A percentile compares a stretch with the other conserved stretches of the same genome.
These are phyloP conservation scores for Parasteatoda lunata DNA, from an alignment of 2,888 invertebrate species.

Conservation along the genomic window DNA sequence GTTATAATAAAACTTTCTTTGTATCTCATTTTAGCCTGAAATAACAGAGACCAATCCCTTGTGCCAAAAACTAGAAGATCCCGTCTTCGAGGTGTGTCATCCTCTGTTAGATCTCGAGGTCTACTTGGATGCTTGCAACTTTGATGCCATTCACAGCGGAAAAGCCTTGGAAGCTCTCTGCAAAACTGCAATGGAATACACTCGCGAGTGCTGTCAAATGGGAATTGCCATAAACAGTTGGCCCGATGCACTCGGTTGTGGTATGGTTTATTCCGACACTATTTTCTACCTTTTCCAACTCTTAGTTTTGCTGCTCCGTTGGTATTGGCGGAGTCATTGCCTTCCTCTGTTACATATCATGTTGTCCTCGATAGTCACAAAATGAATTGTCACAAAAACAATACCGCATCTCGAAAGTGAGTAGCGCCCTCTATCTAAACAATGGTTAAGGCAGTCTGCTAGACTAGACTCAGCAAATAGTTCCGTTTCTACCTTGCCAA, in stretches of 20 bases:
- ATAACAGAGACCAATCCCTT: slow-evolving; percentile 6
- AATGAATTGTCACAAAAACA: no score
- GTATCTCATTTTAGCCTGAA: slow-evolving; percentile 28
- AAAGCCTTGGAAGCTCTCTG: slow-evolving; percentile 79
- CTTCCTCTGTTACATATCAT: no score
- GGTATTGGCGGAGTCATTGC: no score
- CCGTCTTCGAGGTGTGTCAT: slow-evolving; percentile 56
- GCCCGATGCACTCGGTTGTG: slow-evolving; percentile 81
- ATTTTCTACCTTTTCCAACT: no score
- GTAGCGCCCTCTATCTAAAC: no score
- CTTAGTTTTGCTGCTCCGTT: no score
- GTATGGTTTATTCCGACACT: slow-evolving; percentile 52
- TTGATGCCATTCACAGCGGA: slow-evolving; percentile 77
- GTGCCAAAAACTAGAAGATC: slow-evolving; percentile 30
- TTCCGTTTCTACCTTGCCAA: no score
- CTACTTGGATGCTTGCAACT: slow-evolving; percentile 82
- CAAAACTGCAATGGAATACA: slow-evolving; percentile 82
- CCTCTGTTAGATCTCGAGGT: slow-evolving; percentile 81
- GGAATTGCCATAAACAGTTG: slow-evolving; percentile 84
- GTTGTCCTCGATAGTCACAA: no score
- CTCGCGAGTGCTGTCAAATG: slow-evolving; percentile 81
- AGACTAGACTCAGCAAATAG: no score
- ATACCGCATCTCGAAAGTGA: no score
- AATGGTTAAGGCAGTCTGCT: no score
- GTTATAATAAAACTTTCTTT: background rate